Base-by-base conservation (phyloP, 2,113 vertebrate genomes). In the Takifugu flavidus region DNA sequence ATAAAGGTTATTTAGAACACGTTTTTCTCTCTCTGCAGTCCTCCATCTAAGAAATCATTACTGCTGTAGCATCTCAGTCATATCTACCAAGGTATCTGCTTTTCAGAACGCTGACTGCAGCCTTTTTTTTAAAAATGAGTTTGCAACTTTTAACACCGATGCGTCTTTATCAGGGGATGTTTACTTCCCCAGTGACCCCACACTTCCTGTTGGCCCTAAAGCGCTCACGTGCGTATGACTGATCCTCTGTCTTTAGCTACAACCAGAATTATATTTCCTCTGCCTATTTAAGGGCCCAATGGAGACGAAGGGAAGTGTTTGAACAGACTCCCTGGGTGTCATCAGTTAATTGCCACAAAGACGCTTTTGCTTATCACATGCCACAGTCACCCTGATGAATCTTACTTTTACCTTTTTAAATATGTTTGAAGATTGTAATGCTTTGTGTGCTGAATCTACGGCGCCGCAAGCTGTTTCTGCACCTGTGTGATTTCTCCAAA, bases 1-100 rank as follows among this genome's bases (percentile, higher is more conserved):
- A 89, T 89, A 86, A 89, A 86, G 82, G 74, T 66, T 82, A 78
- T 85, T 85, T 82, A 49, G 76, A 87, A 86, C 79, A 43, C 53
- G 42, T 66, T 79, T 63, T 57, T 57, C 28, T 31, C 54, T 44
- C 50, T 67, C 68, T 49, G 62, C 61, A 70, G 53, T 59, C 70
- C 63, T 53, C 54, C 75, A 68, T 78, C 64, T 72, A 68, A 62
- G 67, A 28, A 74, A 58, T 59, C 65, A 57, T 66, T 74, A 76
- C 67, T 68, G 10, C 63, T 51, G 45, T 65, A 31, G 46, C 59
- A 79, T 82, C 70, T 77, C 55, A 45, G 45, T 64, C 25, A 0
- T 62, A 42, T 70, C 28, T 31, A 31, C n/a, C 13, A 15, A n/a
- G 6, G 12, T 47, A 13, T 47, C 13, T 47, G 45, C 72, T 69